These are phyloP conservation scores for Apis laboriosa DNA, from an alignment of 1,140 invertebrate species.

Conservation along the genomic window DNA sequence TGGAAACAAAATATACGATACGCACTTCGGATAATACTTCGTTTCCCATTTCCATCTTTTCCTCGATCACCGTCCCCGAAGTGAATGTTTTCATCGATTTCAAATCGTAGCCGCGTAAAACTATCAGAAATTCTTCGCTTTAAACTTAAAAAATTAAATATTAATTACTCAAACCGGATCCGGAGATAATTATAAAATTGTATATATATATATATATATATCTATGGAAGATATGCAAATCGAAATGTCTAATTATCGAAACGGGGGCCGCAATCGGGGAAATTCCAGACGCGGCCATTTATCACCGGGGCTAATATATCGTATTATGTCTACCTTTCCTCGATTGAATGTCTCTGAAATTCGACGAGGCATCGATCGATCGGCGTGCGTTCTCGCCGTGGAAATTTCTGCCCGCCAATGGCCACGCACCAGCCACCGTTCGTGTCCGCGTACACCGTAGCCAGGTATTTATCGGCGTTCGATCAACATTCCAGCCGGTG, in stretches of 20 bases:
- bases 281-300: not conserved
- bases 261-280: not conserved
- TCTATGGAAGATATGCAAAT: no score
- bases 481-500: constrained; percentile 62
- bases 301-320: constrained; percentile 6
- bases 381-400: not conserved
- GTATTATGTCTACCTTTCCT: not conserved
- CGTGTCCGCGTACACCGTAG: constrained; percentile 28
- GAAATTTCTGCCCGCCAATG: constrained; percentile 27
- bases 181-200: no score
- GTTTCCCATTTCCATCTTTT: no score
- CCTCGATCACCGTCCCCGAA: no score
- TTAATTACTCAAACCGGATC: no score
- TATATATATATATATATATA: no score
- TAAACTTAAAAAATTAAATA: no score
- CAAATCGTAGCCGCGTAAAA: no score
- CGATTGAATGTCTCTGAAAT: constrained; percentile 16
- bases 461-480: constrained; percentile 62
- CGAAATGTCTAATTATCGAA: not conserved
- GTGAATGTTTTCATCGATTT: no score
- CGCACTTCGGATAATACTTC: no score
- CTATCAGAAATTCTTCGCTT: no score
- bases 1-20: no score
- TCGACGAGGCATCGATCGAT: constrained; percentile 29
- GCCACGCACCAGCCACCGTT: not conserved